Conservation (phyloP, 2,888 invertebrate species). For the Neoascia interrupta region DNA sequence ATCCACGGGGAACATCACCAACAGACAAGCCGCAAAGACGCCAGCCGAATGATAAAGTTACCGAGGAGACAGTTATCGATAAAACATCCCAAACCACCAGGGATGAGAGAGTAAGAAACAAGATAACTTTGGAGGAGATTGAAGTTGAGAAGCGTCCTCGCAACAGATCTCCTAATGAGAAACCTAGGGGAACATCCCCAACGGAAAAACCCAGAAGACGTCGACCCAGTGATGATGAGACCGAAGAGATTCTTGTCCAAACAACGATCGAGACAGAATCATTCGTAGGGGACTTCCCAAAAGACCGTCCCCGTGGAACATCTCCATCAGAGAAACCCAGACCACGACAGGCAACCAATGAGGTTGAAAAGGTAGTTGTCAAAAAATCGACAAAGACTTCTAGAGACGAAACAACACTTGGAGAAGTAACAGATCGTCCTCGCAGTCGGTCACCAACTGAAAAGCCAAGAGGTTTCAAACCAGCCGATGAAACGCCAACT, state of each 20-base stretch:
- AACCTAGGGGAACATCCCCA: neutral
- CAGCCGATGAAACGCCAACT: slow-evolving; percentile 4
- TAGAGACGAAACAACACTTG: neutral
- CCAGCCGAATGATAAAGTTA: too few species aligned
- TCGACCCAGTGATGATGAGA: slow-evolving; percentile 9
- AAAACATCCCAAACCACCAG: too few species aligned
- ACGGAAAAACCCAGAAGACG: slow-evolving; percentile 1
- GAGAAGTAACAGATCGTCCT: neutral
- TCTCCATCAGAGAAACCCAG: slow-evolving; percentile 3
- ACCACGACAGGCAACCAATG: neutral
- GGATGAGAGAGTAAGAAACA: too few species aligned
- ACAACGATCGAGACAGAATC: slow-evolving; percentile 1
- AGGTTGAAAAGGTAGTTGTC: too few species aligned
- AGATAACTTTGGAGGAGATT: too few species aligned
- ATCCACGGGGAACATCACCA: slow-evolving; percentile 1
- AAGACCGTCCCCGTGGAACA: neutral
- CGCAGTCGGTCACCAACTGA: slow-evolving; percentile 23
- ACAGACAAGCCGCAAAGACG: neutral
- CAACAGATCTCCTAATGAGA: neutral
- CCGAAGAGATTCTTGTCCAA: neutral
- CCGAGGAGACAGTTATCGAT: too few species aligned
- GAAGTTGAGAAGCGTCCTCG: too few species aligned
- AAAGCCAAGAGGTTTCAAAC: slow-evolving; percentile 8
- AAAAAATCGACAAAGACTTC: neutral
- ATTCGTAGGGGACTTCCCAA: too few species aligned